phyloP scores from a whole-genome alignment of 2,797 vertebrate species.

The Sciurus vulgaris region DNA sequence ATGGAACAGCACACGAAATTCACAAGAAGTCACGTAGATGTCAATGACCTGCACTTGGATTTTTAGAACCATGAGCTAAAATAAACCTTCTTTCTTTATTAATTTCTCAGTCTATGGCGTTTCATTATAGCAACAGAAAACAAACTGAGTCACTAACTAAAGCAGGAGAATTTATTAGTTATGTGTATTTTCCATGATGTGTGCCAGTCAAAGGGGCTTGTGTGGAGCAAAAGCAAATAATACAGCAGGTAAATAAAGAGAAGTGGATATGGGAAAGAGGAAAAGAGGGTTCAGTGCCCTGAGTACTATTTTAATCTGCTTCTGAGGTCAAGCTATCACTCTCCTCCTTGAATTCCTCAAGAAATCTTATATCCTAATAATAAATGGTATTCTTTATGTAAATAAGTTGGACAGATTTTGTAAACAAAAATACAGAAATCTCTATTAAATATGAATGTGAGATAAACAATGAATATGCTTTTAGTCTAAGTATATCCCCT shows the following conservation, averaged over 20 bases:
- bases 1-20: background rate
- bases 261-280: background rate
- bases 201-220: background rate
- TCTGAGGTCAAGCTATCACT: background rate
- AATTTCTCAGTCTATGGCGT: background rate
- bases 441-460: background rate
- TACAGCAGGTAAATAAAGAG: background rate
- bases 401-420: conserved; percentile 7
- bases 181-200: background rate
- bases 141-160: background rate
- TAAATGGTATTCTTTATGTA: background rate
- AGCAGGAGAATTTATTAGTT: background rate
- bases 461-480: conserved; percentile 15
- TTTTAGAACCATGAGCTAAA: background rate
- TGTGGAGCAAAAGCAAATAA: background rate
- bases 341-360: background rate
- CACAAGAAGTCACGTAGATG: background rate
- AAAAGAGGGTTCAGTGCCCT: background rate
- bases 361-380: background rate
- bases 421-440: background rate
- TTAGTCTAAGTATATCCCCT: background rate
- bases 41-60: background rate
- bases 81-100: background rate
- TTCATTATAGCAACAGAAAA: background rate
- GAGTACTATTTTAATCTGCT: background rate